Base-by-base conservation (phyloP, 2,113 vertebrate species). In the Perccottus glenii region DNA sequence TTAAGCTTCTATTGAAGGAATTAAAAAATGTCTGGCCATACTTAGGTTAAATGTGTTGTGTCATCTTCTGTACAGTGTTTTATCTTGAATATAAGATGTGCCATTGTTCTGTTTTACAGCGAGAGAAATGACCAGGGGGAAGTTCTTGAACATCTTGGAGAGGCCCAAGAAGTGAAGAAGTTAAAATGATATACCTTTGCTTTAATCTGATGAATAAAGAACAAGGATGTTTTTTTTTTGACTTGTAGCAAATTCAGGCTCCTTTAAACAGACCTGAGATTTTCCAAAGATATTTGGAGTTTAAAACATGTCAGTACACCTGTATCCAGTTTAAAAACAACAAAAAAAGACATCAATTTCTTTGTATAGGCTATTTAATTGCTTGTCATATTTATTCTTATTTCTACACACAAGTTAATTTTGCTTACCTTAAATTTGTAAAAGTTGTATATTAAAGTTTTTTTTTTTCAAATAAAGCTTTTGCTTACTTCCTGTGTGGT, bases 81-180 rank as follows among this genome's bases (percentile, higher is more conserved):
- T 16, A 19, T 68, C 0, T 43, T 14, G 9, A 62, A 12, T n/a
- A 71, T 78, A 11, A 71, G 9, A 67, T 69, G 1, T 11, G 19
- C 59, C 12, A 52, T 38, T 65, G 42, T 63, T 72, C 19, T 88
- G 16, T 84, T 87, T 94, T 96, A 51, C 93, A 99, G 98, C 98
- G 67, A 92, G 97, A 87, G 98, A 99, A 91, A 99, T 99, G 97
- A 99, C 98, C 63, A 92, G 97, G 60, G 97, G 97, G 2, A 99
- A 99, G 85, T 98, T 99, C 85, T 93, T 99, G 83, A 99, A 99
- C 88, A 99, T 99, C 87, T 85, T 99, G 87, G 97, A 98, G 88
- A 96, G 96, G 85, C 94, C 95, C 38, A 99, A 96, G 92, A 99
- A 99, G 88, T 98, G 93, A 91, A 11, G 35, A 60, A 42, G 9